Conservation (phyloP, 1,140 invertebrate species). For the Araneus ventricosus region DNA sequence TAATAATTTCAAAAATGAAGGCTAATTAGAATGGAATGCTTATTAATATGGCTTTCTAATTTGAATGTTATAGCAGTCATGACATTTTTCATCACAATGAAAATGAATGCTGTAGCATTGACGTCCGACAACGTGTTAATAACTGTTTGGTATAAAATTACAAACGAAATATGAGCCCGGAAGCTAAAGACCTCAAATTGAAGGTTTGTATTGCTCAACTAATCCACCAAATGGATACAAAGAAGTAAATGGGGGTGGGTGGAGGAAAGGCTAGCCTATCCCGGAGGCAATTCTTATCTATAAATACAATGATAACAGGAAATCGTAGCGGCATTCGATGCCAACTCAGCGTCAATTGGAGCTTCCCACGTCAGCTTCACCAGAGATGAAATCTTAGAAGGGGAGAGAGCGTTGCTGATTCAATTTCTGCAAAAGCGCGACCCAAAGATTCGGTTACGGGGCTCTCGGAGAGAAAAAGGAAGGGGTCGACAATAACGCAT, state of each 20-base stretch:
- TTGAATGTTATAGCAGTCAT: too few species aligned
- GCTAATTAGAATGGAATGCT: too few species aligned
- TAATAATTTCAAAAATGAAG: too few species aligned
- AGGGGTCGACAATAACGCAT: background rate
- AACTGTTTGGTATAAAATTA: too few species aligned
- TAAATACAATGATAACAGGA: constrained; percentile 54
- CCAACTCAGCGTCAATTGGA: constrained; percentile 58
- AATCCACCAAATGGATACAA: background rate
- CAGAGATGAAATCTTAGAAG: constrained; percentile 15
- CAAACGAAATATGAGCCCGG: too few species aligned
- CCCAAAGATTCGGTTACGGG: constrained; percentile 55
- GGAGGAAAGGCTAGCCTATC: background rate
- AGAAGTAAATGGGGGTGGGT: background rate
- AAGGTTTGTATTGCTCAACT: background rate
- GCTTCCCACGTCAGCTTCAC: constrained; percentile 36
- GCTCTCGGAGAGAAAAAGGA: background rate
- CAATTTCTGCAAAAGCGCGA: constrained; percentile 52
- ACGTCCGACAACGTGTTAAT: too few species aligned
- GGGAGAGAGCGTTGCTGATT: constrained; percentile 48
- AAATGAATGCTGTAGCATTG: too few species aligned
- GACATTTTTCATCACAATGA: too few species aligned
- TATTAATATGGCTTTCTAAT: too few species aligned
- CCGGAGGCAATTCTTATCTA: constrained; percentile 15
- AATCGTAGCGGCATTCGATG: constrained; percentile 19
- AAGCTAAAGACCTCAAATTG: too few species aligned